Evolutionary conservation across 2,888 invertebrate species (phyloP), one percentile per base, ranked within the genome.

Genomic region (Andrena hattorfiana): DNA sequence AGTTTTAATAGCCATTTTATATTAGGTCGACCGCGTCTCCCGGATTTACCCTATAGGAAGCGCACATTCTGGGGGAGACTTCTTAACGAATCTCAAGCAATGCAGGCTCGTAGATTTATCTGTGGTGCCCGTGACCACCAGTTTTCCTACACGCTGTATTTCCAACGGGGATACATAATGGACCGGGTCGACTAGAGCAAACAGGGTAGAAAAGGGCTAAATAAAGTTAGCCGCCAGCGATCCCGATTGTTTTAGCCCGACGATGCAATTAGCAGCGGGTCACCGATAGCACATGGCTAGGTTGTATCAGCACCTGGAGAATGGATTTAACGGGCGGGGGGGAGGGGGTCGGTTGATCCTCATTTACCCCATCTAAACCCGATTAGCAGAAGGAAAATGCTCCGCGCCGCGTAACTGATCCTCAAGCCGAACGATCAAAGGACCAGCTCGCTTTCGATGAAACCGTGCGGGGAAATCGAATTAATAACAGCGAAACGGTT

Each of bases 331-430:
- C 72, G 74, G 63, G 4, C 0, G 13, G 42, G 10, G 0, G 4
- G 74, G 85, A 85, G 32, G 32, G 35, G 30, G 76, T 87, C 87
- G 83, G 84, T 85, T 83, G 89, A 87, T 86, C 85, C 87, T 85
- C 83, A 83, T 81, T 87, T 85, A 86, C 68, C 77, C 42, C 8
- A 8, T 51, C 71, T 77, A 88, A 90, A 91, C 70, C 86, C 85
- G 85, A 90, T 90, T 90, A 90, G 75, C 70, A 67, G 79, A 74
- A 73, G 74, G 81, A 77, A 81, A 84, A 77, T 78, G 67, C 73
- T 80, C 35, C 56, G 77, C 51, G 72, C 71, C 56, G 77, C 56
- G 72, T 73, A 59, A 68, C 62, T 59, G 64, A 76, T 75, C 66
- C 74, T 28, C 48, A 59, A 67, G 74, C 66, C 49, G 63, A 70